Conservation (phyloP, 2,797 vertebrate species). For the Leptoclinus maculatus region DNA sequence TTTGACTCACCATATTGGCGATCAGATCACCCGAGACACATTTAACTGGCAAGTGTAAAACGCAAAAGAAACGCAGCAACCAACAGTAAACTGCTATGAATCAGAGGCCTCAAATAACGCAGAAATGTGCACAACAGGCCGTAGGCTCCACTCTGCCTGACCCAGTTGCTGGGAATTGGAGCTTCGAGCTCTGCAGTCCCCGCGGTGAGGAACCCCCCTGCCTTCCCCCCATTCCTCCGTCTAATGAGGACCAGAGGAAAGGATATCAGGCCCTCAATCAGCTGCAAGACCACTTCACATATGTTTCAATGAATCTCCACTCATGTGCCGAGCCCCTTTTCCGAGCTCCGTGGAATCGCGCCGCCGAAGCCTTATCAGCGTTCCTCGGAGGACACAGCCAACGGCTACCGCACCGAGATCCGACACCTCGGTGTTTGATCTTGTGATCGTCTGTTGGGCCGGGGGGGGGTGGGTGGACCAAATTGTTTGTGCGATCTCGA, state of each 20-base stretch:
- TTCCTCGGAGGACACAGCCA: constrained; percentile 67
- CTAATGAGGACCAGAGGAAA: constrained; percentile 82
- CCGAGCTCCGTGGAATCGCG: constrained; percentile 53
- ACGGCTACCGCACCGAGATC: constrained; percentile 64
- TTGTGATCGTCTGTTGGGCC: constrained; percentile 46
- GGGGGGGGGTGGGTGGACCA: background rate
- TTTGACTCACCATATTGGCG: background rate
- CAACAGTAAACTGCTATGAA: background rate
- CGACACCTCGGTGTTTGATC: constrained; percentile 67
- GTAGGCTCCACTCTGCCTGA: constrained; percentile 42
- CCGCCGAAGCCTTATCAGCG: constrained; percentile 72
- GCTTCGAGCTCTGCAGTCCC: constrained; percentile 14
- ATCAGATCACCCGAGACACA: background rate
- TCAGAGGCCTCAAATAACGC: constrained; percentile 6
- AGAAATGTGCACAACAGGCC: constrained; percentile 17
- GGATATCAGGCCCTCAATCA: constrained; percentile 79
- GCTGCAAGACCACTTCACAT: constrained; percentile 74
- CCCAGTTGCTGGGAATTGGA: constrained; percentile 38
- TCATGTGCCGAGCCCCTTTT: constrained; percentile 58
- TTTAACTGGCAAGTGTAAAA: background rate
- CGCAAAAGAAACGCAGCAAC: background rate
- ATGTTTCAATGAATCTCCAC: constrained; percentile 76
- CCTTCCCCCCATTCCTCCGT: constrained; percentile 76
- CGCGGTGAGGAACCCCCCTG: constrained; percentile 67
- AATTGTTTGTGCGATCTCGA: constrained; percentile 49